Conservation (phyloP, 2,797 vertebrate species). For the Hafferia zeledoni region DNA sequence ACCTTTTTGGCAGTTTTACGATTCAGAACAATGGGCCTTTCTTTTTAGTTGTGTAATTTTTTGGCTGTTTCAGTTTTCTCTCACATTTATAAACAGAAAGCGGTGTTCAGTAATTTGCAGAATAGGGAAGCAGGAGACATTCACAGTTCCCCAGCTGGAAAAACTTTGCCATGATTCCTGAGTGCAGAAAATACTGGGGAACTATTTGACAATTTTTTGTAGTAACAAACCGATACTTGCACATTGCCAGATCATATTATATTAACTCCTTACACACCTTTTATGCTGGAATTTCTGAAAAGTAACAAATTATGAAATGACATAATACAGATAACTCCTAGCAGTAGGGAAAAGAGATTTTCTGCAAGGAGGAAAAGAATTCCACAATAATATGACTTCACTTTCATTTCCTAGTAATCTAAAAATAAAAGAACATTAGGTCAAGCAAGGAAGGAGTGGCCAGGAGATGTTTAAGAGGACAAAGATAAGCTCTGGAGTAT, state of each 20-base stretch:
- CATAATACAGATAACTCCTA: background rate
- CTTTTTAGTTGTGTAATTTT: slow-evolving; percentile 41
- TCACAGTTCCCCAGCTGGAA: background rate
- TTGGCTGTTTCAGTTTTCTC: slow-evolving; percentile 48
- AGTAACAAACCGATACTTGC: background rate
- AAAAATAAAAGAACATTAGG: background rate
- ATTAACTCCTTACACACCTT: background rate
- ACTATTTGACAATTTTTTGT: background rate
- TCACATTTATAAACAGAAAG: slow-evolving; percentile 60
- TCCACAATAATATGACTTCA: background rate
- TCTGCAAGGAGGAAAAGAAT: background rate
- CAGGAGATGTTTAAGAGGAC: background rate
- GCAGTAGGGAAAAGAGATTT: background rate
- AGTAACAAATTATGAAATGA: background rate
- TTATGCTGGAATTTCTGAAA: background rate
- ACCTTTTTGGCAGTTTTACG: slow-evolving; percentile 73
- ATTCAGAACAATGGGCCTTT: slow-evolving; percentile 70
- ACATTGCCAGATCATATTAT: background rate
- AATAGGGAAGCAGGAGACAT: slow-evolving; percentile 10
- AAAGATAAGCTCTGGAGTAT: background rate
- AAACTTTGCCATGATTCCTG: background rate
- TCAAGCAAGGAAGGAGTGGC: rapidly evolving
- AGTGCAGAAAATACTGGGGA: background rate
- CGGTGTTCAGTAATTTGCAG: slow-evolving; percentile 35
- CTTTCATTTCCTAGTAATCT: background rate